These are phyloP conservation scores for Clarias gariepinus DNA, from an alignment of 2,113 vertebrate genomes.

Conservation along the genomic window DNA sequence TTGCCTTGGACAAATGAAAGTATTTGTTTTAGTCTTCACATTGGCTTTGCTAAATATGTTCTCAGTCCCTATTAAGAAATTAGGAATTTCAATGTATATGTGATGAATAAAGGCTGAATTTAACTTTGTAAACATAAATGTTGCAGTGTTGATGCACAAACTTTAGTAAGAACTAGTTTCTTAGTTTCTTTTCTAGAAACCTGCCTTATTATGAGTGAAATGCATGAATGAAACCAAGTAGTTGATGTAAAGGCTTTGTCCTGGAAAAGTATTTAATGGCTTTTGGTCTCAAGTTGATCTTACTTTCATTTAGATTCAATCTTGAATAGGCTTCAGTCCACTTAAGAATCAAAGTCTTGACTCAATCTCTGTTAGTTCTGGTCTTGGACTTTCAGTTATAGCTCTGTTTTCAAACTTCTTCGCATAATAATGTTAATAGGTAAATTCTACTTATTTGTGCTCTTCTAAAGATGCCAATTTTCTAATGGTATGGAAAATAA, in stretches of 20 bases:
- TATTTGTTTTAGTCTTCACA: background rate
- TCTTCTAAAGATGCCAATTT: no score
- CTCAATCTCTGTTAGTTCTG: background rate
- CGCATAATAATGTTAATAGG: no score
- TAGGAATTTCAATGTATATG: no score
- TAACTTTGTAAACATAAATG: background rate
- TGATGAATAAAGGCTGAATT: no score
- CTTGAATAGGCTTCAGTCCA: background rate
- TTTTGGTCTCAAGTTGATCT: background rate
- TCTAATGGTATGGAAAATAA: no score
- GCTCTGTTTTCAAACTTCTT: background rate
- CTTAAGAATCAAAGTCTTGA: background rate
- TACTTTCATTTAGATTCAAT: background rate
- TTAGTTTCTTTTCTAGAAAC: background rate
- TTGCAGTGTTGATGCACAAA: background rate
- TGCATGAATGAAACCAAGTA: no score
- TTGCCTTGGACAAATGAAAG: no score
- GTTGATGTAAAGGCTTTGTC: no score
- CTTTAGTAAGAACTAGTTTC: background rate
- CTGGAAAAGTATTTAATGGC: background rate
- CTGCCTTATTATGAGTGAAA: no score
- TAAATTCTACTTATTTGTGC: background rate
- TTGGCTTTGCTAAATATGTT: background rate
- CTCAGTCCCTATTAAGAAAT: background rate
- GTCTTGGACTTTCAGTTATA: background rate